Conservation (phyloP, 2,113 vertebrate species). For the Polypterus senegalus region DNA sequence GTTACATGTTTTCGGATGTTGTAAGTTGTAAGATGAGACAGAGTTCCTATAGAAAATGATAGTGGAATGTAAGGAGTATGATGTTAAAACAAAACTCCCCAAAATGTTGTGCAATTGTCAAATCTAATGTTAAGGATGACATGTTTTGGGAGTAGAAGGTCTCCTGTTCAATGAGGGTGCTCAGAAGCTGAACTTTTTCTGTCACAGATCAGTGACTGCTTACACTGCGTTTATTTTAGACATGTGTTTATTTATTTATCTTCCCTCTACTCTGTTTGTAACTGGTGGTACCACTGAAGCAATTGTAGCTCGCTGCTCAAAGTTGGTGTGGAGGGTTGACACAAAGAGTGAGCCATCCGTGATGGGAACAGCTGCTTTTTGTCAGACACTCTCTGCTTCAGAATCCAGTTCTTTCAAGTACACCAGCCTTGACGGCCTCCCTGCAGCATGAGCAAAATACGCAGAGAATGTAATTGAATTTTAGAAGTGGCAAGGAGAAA, state of each 20-base stretch:
- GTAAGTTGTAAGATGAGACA: too few species aligned
- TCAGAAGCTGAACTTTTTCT: constrained; percentile 7
- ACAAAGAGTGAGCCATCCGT: neutral
- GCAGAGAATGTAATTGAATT: too few species aligned
- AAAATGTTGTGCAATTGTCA: neutral
- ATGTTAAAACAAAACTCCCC: too few species aligned
- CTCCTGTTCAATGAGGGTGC: neutral
- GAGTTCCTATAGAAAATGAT: too few species aligned
- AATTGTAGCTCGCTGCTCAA: neutral
- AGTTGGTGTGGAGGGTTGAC: neutral
- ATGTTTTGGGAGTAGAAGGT: neutral
- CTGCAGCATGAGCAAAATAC: too few species aligned
- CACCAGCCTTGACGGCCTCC: too few species aligned
- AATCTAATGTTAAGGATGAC: neutral
- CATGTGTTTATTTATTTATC: constrained; percentile 7
- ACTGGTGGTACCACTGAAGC: constrained; percentile 8
- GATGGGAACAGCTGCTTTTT: constrained; percentile 10
- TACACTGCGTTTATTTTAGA: constrained; percentile 10
- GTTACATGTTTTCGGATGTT: too few species aligned
- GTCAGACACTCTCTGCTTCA: constrained; percentile 1
- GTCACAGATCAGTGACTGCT: constrained; percentile 6
- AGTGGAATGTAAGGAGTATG: too few species aligned
- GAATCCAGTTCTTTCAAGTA: constrained; percentile 7
- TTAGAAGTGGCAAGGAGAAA: too few species aligned
- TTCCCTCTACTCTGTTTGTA: constrained; percentile 9